These are phyloP conservation scores for Halcyon smyrnensis DNA, from an alignment of 2,797 vertebrate genomes.

Conservation along the genomic window DNA sequence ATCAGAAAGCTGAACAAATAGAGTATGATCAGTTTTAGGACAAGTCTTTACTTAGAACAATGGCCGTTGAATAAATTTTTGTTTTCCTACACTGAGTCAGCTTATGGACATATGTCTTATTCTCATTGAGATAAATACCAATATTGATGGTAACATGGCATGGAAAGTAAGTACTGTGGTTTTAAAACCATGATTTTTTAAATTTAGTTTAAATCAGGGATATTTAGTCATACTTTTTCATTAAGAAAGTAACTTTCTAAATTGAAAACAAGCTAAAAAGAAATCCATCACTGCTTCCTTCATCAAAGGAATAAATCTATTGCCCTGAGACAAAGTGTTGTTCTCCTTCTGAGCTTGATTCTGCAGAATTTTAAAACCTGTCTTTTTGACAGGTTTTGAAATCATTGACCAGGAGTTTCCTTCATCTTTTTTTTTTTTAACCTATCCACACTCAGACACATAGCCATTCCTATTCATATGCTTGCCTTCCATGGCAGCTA, in stretches of 20 bases:
- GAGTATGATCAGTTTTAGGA: background rate
- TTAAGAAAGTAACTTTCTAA: background rate
- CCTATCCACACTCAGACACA: background rate
- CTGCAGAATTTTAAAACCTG: background rate
- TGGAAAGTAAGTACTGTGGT: background rate
- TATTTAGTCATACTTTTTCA: background rate
- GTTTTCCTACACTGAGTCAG: background rate
- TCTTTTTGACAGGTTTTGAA: background rate
- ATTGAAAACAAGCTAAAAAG: background rate
- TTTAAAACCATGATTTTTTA: background rate
- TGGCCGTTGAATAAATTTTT: background rate
- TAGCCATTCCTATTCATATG: background rate
- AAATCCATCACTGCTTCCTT: background rate
- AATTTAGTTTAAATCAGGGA: background rate
- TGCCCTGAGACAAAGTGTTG: background rate
- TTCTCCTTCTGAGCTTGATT: background rate
- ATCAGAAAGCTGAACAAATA: background rate
- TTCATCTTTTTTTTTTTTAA: background rate
- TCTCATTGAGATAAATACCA: background rate
- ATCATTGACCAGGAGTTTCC: background rate
- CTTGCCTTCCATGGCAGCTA: background rate
- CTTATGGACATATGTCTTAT: background rate
- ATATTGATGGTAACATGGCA: background rate
- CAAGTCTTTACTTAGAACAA: background rate
- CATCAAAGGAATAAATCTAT: background rate